Percentiles rank a stretch among this genome's conserved stretches.
phyloP scores from a whole-genome alignment of 2,888 invertebrate genomes.

The Folsomia candida region DNA sequence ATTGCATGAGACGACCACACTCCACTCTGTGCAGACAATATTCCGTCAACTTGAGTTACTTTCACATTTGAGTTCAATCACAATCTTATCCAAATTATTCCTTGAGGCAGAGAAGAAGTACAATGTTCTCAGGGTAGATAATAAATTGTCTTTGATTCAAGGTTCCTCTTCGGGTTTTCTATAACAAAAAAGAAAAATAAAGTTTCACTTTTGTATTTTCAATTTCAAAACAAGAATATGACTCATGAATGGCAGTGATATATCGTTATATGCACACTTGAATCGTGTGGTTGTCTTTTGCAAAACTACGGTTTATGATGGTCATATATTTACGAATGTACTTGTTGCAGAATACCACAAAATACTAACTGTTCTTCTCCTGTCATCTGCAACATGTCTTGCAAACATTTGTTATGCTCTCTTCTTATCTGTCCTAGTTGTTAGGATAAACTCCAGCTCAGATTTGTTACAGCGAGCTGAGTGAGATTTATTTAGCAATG shows the following conservation, averaged over 20 bases:
- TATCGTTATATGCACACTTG: too few relatives aligned
- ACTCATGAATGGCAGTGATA: background rate
- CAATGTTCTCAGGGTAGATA: background rate
- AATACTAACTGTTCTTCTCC: background rate
- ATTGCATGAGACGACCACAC: background rate
- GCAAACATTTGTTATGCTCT: background rate
- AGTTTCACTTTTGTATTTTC: background rate
- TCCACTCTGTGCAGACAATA: background rate
- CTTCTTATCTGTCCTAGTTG: too few relatives aligned
- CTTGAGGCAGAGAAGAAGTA: background rate
- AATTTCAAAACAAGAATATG: background rate
- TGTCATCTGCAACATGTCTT: background rate
- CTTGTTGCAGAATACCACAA: background rate
- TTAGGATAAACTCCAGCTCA: too few relatives aligned
- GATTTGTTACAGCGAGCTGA: too few relatives aligned
- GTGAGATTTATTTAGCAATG: too few relatives aligned
- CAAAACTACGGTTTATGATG: background rate
- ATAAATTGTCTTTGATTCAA: background rate
- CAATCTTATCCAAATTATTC: background rate
- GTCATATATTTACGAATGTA: background rate
- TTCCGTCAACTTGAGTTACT: background rate
- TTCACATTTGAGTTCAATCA: background rate
- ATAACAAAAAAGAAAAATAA: background rate
- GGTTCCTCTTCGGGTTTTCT: background rate
- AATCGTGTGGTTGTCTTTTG: background rate